Conservation (phyloP, 2,797 vertebrate genomes). For the Chloroceryle inda region DNA sequence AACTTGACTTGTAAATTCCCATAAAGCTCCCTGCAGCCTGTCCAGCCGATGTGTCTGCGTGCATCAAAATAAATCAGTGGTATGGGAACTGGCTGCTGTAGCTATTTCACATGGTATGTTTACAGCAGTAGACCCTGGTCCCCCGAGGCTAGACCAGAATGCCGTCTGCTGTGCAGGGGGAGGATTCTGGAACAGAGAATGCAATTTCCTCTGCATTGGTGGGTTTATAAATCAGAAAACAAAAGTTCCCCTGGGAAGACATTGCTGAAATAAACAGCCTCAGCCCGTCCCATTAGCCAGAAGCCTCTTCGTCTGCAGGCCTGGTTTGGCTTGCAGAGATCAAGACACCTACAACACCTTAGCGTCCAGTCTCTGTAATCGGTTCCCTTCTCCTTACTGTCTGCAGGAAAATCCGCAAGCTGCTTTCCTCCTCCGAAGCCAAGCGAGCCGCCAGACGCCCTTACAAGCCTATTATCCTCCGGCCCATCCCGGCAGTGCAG, state of each 20-base stretch:
- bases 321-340: neutral
- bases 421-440: conserved; percentile 86
- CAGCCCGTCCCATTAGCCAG: accelerated
- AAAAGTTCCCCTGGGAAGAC: neutral
- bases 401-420: conserved; percentile 85
- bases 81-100: neutral
- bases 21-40: neutral
- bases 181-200: neutral
- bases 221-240: neutral
- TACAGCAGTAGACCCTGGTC: neutral
- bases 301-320: neutral
- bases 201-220: neutral
- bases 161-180: neutral
- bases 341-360: accelerated
- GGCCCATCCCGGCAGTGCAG: conserved; percentile 83
- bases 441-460: conserved; percentile 84
- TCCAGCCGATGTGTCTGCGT: accelerated
- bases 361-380: neutral
- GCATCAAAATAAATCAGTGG: neutral
- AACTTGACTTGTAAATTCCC: neutral
- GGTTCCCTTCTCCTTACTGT: neutral
- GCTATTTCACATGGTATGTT: accelerated
- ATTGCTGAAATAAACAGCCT: neutral
- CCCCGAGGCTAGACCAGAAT: neutral
- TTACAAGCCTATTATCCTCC: conserved; percentile 81